Evolutionary conservation across 2,888 invertebrate species (phyloP).

Genomic region (Disparrhopalites patrizii): DNA sequence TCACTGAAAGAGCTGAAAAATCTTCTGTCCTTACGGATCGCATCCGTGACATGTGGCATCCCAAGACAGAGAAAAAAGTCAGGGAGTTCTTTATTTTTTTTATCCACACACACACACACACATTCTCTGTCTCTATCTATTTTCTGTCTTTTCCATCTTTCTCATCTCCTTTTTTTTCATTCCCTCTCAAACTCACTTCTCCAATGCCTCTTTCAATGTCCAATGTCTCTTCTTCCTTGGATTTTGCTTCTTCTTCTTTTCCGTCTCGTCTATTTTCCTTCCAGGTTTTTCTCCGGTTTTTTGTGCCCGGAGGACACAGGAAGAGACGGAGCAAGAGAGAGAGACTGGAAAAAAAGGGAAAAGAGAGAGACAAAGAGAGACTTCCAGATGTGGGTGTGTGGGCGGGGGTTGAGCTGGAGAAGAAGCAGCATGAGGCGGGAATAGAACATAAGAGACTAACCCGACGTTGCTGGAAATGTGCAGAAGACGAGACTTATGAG

Average conservation of each 20-base stretch:
- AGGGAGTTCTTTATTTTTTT: too few species aligned
- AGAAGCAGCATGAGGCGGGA: neutral
- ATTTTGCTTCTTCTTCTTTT: neutral
- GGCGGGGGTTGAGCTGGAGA: neutral
- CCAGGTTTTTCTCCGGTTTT: neutral
- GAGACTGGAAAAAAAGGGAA: neutral
- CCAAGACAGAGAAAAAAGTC: too few species aligned
- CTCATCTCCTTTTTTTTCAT: neutral
- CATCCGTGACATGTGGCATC: too few species aligned
- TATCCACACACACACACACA: too few species aligned
- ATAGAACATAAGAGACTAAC: constrained; percentile 65
- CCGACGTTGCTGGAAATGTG: constrained; percentile 85
- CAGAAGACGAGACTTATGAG: constrained; percentile 80
- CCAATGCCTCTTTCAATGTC: neutral
- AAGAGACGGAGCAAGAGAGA: neutral
- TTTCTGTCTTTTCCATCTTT: too few species aligned
- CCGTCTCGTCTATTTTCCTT: too few species aligned
- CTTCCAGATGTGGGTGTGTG: too few species aligned
- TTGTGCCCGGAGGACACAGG: too few species aligned
- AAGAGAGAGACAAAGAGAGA: neutral
- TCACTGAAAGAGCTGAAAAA: too few species aligned
- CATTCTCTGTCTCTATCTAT: too few species aligned
- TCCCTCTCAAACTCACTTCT: neutral
- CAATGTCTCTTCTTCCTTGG: too few species aligned
- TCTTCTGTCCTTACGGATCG: too few species aligned